Evolutionary conservation across 2,888 invertebrate species (phyloP).

Genomic region (Cerastis leucographa): DNA sequence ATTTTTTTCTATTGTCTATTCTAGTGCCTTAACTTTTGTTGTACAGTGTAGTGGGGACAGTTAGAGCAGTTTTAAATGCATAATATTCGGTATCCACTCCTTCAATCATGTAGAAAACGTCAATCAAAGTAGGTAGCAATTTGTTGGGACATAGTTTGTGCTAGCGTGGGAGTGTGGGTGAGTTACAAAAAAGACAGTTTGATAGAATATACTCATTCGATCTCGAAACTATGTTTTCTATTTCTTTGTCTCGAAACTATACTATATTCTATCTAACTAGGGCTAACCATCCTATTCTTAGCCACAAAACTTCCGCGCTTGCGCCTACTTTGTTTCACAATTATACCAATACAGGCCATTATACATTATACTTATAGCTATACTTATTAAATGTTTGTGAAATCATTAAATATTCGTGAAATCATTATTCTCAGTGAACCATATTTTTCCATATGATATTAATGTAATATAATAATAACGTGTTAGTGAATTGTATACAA

Average conservation of each 20-base stretch:
- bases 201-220: background rate
- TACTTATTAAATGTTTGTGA: background rate
- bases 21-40: slow-evolving; percentile 75
- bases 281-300: background rate
- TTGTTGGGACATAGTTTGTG: background rate
- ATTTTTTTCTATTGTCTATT: slow-evolving; percentile 55
- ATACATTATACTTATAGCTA: too few relatives aligned
- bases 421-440: slow-evolving; percentile 30
- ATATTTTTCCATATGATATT: slow-evolving; percentile 40
- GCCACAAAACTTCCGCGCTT: background rate
- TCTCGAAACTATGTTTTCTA: background rate
- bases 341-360: slow-evolving; percentile 14
- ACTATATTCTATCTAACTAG: background rate
- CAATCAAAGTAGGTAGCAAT: slow-evolving; percentile 23
- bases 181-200: background rate
- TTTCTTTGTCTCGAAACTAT: background rate
- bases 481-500: slow-evolving; percentile 55
- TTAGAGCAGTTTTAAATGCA: slow-evolving; percentile 10
- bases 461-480: slow-evolving; percentile 20
- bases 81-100: slow-evolving; percentile 1
- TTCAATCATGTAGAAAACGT: background rate
- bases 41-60: slow-evolving; percentile 41
- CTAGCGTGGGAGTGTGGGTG: background rate
- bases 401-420: slow-evolving; percentile 18
- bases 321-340: slow-evolving; percentile 7